Percentiles rank a stretch among this genome's conserved stretches.
Conservation (phyloP, 2,797 vertebrate species). For the Catostomus latipinnis region DNA sequence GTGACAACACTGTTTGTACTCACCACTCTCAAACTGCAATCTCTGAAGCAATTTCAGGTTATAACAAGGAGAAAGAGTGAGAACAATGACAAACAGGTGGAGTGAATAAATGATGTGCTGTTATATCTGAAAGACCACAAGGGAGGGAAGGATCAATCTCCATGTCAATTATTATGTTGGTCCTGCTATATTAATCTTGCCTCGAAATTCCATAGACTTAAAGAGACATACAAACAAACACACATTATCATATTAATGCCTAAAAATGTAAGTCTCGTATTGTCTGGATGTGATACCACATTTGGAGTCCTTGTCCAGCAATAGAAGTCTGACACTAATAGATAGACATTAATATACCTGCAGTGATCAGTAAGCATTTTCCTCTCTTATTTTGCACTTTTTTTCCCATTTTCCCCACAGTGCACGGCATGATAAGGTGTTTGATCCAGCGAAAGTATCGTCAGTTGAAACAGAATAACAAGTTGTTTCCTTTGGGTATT, state of each 20-base stretch:
- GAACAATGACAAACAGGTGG: constrained; percentile 18
- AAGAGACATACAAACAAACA: not conserved
- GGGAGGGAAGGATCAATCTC: constrained; percentile 30
- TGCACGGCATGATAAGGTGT: constrained; percentile 69
- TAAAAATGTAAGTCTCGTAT: not conserved
- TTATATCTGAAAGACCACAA: constrained; percentile 39
- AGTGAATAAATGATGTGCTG: constrained; percentile 37
- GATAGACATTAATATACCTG: constrained; percentile 63
- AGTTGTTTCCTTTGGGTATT: constrained; percentile 70
- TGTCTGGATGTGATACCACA: constrained; percentile 52
- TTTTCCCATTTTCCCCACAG: constrained; percentile 35
- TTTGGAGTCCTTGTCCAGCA: constrained; percentile 57
- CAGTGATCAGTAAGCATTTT: constrained; percentile 73
- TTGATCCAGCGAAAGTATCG: constrained; percentile 78
- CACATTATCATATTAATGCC: not conserved
- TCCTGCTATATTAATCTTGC: not conserved
- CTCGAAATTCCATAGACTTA: not conserved
- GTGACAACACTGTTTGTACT: not conserved
- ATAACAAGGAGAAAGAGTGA: not conserved
- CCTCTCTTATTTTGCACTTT: constrained; percentile 37
- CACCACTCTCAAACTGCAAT: not conserved
- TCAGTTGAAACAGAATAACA: constrained; percentile 76
- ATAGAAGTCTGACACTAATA: too few species aligned
- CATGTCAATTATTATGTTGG: not conserved
- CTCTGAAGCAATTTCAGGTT: not conserved